A percentile compares a stretch with the other conserved stretches of the same genome.
These are phyloP conservation scores for Bombus polaris DNA, from an alignment of 1,140 invertebrate genomes.

Conservation along the genomic window DNA sequence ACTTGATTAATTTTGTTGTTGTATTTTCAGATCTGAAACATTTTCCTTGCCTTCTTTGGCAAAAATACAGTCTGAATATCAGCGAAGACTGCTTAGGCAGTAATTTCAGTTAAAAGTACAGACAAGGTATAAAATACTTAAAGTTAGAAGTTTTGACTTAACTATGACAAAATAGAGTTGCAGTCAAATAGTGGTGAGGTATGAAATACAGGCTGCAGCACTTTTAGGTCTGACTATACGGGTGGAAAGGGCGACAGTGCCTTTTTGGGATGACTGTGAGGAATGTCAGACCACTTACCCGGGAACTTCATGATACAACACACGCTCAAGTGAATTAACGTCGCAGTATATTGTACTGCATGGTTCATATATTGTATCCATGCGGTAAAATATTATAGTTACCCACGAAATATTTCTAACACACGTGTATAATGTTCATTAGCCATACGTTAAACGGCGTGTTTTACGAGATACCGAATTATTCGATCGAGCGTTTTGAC, in stretches of 20 bases:
- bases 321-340: background rate
- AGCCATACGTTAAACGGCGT: conserved; percentile 38
- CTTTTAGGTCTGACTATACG: background rate
- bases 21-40: no score
- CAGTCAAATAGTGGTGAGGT: background rate
- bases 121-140: no score
- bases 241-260: background rate
- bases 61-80: no score
- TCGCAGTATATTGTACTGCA: background rate
- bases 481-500: conserved; percentile 17
- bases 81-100: no score
- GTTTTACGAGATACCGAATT: conserved; percentile 25
- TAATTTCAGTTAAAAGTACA: no score
- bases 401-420: background rate
- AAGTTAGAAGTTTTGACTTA: no score
- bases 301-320: background rate
- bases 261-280: background rate
- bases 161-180: no score
- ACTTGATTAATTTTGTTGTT: background rate
- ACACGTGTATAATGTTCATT: background rate
- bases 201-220: background rate
- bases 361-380: background rate
- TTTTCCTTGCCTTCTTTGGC: no score
- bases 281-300: background rate
- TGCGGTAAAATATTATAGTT: background rate